Evolutionary conservation across 2,113 vertebrate genomes (phyloP).

Genomic region (Mormoops blainvillei): DNA sequence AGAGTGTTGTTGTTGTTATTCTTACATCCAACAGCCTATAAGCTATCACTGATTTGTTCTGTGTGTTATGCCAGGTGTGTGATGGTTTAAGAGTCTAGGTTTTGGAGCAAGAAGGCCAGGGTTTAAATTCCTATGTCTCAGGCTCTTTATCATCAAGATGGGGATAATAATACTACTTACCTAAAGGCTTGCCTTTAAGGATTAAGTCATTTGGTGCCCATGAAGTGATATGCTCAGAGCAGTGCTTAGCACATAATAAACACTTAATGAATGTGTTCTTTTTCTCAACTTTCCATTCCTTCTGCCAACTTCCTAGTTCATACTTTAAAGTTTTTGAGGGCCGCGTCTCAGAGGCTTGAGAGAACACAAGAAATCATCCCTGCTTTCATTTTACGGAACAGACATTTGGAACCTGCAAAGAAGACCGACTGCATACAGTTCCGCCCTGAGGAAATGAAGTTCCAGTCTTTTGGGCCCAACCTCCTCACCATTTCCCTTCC

Average conservation of each 20-base stretch:
- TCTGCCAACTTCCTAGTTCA: neutral
- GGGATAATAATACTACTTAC: neutral
- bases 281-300: neutral
- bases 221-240: neutral
- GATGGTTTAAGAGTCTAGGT: neutral
- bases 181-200: neutral
- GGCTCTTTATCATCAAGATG: neutral
- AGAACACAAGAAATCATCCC: neutral
- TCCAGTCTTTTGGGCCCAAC: neutral
- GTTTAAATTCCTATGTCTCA: neutral
- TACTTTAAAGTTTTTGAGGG: neutral
- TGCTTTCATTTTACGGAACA: neutral
- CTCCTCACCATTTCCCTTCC: neutral
- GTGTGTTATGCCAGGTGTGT: neutral
- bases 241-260: neutral
- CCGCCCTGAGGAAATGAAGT: neutral
- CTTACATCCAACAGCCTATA: neutral
- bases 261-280: neutral
- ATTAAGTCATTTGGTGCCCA: neutral
- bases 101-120: neutral
- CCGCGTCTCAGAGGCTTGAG: neutral
- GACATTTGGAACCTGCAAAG: neutral
- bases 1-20: neutral
- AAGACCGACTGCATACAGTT: neutral
- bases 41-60: neutral